Conservation (phyloP, 1,140 invertebrate species). For the Drosophila pectinifera region DNA sequence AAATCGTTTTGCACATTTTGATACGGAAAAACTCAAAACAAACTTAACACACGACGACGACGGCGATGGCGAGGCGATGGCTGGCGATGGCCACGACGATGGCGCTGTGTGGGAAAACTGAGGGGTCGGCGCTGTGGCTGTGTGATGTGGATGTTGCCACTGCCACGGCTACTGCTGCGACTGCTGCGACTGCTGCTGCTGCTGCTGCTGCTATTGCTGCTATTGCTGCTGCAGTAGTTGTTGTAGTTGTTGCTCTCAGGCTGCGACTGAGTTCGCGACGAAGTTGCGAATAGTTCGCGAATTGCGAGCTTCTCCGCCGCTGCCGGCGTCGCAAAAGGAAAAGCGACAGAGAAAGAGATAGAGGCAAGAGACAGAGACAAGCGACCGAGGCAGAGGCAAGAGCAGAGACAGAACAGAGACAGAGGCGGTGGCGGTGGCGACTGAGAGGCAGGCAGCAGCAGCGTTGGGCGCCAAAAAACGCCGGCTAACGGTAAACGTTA, state of each 20-base stretch:
- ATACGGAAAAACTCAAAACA: slow-evolving; percentile 85
- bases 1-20: slow-evolving; percentile 85
- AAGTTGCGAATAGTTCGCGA: slow-evolving; percentile 74
- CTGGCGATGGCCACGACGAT: slow-evolving; percentile 38
- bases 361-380: slow-evolving; percentile 16
- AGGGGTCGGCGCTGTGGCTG: slow-evolving; percentile 28
- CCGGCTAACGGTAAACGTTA: slow-evolving; percentile 43
- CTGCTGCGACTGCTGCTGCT: slow-evolving; percentile 17
- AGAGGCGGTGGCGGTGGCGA: slow-evolving; percentile 26
- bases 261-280: slow-evolving; percentile 74
- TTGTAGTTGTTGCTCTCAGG: slow-evolving; percentile 58
- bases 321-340: slow-evolving; percentile 50
- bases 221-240: slow-evolving; percentile 24
- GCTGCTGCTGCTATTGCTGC: slow-evolving; percentile 8
- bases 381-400: slow-evolving; percentile 9
- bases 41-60: slow-evolving; percentile 71
- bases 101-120: slow-evolving; percentile 65
- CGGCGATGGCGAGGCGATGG: slow-evolving; percentile 28
- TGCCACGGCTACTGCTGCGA: slow-evolving; percentile 26
- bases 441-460: slow-evolving; percentile 32
- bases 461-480: slow-evolving; percentile 59
- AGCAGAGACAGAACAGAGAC: slow-evolving; percentile 30
- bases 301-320: slow-evolving; percentile 38
- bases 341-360: slow-evolving; percentile 35
- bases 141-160: slow-evolving; percentile 35